phyloP scores from a whole-genome alignment of 2,113 vertebrate species.

The Nanger granti region DNA sequence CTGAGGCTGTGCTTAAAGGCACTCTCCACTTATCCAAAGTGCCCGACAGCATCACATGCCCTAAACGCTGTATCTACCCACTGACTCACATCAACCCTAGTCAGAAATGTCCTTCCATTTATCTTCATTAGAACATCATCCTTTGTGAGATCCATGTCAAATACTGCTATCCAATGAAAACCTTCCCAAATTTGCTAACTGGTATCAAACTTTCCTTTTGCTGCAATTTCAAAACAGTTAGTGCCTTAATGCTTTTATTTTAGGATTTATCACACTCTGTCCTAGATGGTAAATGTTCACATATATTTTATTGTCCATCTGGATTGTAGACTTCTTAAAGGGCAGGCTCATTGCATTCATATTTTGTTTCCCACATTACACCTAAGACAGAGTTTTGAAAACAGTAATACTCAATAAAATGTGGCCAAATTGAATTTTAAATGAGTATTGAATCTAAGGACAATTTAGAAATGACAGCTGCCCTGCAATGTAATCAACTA shows the following conservation, averaged over 20 bases:
- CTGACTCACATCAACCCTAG: neutral
- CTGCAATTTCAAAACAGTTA: neutral
- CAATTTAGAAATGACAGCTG: neutral
- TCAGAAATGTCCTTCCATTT: neutral
- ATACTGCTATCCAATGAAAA: neutral
- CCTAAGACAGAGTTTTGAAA: neutral
- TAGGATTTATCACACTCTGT: neutral
- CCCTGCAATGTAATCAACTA: neutral
- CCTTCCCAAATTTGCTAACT: neutral
- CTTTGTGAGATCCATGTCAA: neutral
- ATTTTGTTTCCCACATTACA: conserved; percentile 4
- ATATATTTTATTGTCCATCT: neutral
- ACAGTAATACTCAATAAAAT: neutral
- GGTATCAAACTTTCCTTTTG: neutral
- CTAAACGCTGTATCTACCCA: neutral
- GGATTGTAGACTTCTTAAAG: neutral
- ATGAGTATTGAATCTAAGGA: neutral
- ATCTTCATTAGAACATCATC: neutral
- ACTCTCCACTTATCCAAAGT: neutral
- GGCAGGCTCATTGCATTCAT: neutral
- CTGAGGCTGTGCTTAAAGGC: neutral
- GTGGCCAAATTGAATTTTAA: neutral
- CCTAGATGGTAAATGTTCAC: neutral
- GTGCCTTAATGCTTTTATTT: neutral
- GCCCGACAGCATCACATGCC: neutral